Percentiles rank a stretch among this genome's conserved stretches.
Evolutionary conservation across 2,797 vertebrate genomes (phyloP).

Genomic region (Myripristis jacobus): DNA sequence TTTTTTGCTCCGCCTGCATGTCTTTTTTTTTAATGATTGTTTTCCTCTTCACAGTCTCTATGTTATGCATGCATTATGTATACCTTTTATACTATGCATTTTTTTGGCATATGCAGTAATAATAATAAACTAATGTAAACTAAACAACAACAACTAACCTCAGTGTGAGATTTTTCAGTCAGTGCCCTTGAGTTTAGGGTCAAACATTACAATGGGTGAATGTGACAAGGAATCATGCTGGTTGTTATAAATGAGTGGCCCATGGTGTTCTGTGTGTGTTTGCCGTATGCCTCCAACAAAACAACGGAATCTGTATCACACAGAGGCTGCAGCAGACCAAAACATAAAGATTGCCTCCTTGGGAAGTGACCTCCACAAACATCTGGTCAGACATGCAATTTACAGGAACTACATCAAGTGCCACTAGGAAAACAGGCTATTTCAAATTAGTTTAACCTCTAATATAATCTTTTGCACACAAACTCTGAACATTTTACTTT

Average conservation of each 20-base stretch:
- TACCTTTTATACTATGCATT: too few relatives aligned
- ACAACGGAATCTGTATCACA: not conserved
- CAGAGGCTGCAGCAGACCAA: not conserved
- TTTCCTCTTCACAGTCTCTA: too few relatives aligned
- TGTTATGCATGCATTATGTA: too few relatives aligned
- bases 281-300: not conserved
- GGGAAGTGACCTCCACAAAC: not conserved
- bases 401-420: slow-evolving; percentile 1
- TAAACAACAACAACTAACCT: slow-evolving; percentile 20
- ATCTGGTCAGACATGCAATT: not conserved
- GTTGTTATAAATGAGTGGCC: slow-evolving; percentile 1
- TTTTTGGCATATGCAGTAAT: too few relatives aligned
- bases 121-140: too few relatives aligned
- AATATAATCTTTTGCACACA: not conserved
- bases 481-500: not conserved
- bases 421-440: not conserved
- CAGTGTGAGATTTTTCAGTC: slow-evolving; percentile 5
- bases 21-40: too few relatives aligned
- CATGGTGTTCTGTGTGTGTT: not conserved
- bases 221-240: slow-evolving; percentile 10
- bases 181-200: slow-evolving; percentile 15
- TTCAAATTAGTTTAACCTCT: not conserved
- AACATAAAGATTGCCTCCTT: too few relatives aligned
- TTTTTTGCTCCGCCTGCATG: too few relatives aligned
- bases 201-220: slow-evolving; percentile 26